Base-by-base conservation (phyloP, 2,797 vertebrate genomes). In the Xenops minutus region DNA sequence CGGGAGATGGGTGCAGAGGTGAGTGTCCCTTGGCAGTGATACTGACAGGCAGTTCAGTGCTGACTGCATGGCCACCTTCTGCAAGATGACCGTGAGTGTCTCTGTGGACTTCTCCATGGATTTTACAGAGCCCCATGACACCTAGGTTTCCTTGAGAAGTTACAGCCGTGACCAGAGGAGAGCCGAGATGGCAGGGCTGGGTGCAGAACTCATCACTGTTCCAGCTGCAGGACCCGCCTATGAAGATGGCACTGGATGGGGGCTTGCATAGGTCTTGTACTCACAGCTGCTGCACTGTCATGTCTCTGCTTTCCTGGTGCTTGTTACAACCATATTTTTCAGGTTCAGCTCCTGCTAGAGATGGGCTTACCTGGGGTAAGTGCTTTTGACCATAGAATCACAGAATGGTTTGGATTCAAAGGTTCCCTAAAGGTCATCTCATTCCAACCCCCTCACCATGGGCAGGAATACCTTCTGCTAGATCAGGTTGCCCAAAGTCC, bases 361-460 rank as follows among this genome's bases (percentile, higher is more conserved):
- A 20, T 46, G 34, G 49, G 27, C 9, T 74, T 51, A 9, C 10
- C 10, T 62, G 34, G 16, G 32, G 3, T 58, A 30, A 23, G 20
- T 49, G 19, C 39, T 79, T 43, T 56, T 67, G 21, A 19, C 34
- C 10, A 41, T 9, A 23, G 37, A 20, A 39, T 26, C 12, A 9
- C 29, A 12, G 15, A 46, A 10, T 14, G 37, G 8, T 10, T 22
- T 44, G 29, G 20, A 30, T 2, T 63, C 11, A 34, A 34, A 64
- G 32, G 22, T 24, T n/a, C 16, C 43, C 58, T 46, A 59, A 64
- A 72, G 58, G 30, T 14, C 29, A 46, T 27, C 37, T 18, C 11
- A 12, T 58, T 71, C 44, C 24, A 77, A 0, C 7, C 2, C 32
- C 21, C 5, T 8, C n/a, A 3, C 0, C 0, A 19, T 5, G 4